Base-by-base conservation (phyloP, 2,888 invertebrate genomes). In the Cosmia pyralina region DNA sequence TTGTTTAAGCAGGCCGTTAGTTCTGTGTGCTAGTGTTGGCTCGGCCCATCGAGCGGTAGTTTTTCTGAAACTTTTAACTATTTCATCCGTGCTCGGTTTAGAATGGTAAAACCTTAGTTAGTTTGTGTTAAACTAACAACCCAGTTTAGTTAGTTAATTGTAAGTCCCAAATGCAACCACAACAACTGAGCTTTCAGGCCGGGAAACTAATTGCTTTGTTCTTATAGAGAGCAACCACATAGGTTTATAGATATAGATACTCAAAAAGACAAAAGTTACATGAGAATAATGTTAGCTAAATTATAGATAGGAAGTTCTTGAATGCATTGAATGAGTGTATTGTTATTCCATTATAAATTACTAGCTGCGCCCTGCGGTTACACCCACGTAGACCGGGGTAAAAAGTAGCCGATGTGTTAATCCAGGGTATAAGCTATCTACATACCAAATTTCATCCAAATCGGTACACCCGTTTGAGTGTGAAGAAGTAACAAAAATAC, bases 1-100 rank as follows among this genome's bases (percentile, higher is more conserved):
- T 34, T 75, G 41, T 73, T 64, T 38, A 34, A 7, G 13, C 38
- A 50, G 22, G 58, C 22, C 48, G 48, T 59, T 44, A 64, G 58
- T 79, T 72, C 22, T 48, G 48, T 38, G 19, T 11, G 13, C 58
- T 44, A 17, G 63, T 58, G 48, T 79, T 46, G 22, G 28, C 46
- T 46, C 46, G n/a, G 17, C 10, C 0, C 19, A 62, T 28, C 38
- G 19, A 4, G 19, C 10, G 4, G 6, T 46, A 41, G 53, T 58
- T 79, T 63, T 57, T 34, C 41, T 34, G 13, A 62, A 52, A 71
- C n/a, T 28, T 41, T 17, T 19, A 46, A 7, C 7, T 28, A 46
- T 19, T 59, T 41, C 52, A 34, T 13, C 19, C 34, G 15, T 8
- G 4, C 4, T 15, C 11, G 8, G 11, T 13, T 15, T 19, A 15